Conservation (phyloP, 2,113 vertebrate species). For the Octodon degus region DNA sequence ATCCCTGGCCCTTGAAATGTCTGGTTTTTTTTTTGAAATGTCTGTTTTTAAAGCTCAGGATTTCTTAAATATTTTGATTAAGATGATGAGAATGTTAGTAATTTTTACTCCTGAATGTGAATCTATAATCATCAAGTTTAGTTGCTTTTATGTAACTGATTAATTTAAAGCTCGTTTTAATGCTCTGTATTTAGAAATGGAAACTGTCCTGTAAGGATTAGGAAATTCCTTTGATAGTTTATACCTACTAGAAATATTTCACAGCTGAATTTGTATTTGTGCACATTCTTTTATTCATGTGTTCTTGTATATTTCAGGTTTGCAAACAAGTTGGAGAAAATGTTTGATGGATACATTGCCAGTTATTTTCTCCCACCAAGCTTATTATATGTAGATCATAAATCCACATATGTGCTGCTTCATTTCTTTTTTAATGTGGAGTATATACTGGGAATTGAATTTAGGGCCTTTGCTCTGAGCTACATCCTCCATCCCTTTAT, state of each 20-base stretch:
- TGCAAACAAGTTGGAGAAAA: neutral
- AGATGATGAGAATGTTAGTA: neutral
- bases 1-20: too few relatives aligned
- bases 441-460: neutral
- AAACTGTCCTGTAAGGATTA: constrained; percentile 42
- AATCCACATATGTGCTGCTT: neutral
- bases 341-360: neutral
- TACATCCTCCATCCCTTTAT: neutral
- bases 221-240: neutral
- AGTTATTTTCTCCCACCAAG: neutral
- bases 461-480: neutral
- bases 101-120: constrained; percentile 29
- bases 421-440: neutral
- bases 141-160: constrained; percentile 34
- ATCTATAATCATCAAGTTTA: neutral
- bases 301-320: constrained; percentile 3
- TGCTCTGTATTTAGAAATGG: constrained; percentile 6
- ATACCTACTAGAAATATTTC: neutral
- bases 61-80: neutral
- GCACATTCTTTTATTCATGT: neutral
- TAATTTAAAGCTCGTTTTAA: constrained; percentile 52
- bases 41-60: neutral
- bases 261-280: constrained; percentile 24
- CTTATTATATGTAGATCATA: neutral
- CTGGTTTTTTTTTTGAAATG: neutral